phyloP scores from a whole-genome alignment of 2,888 invertebrate species.

The Hanleya hanleyi region DNA sequence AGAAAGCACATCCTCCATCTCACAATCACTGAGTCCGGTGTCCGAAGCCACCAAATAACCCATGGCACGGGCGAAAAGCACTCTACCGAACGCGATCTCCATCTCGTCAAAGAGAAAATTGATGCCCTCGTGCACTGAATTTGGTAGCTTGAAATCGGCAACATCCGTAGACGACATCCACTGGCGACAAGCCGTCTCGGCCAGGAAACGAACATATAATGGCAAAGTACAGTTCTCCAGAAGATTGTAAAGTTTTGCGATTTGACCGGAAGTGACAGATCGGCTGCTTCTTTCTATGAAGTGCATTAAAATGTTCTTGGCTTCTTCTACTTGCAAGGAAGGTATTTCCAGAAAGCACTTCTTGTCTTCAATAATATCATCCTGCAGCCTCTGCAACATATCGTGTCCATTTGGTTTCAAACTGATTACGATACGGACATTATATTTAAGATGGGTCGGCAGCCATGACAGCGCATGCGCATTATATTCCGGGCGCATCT shows the following conservation, averaged over 20 bases:
- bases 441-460: conserved; percentile 54
- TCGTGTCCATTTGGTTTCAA: conserved; percentile 47
- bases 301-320: conserved; percentile 43
- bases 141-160: not conserved
- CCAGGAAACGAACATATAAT: not conserved
- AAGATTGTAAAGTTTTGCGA: not conserved
- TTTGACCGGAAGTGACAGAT: not conserved
- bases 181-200: not conserved
- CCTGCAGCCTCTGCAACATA: conserved; percentile 46
- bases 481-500: conserved; percentile 50
- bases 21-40: conserved; percentile 70
- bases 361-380: conserved; percentile 39
- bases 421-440: conserved; percentile 66
- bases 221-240: not conserved
- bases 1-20: conserved; percentile 72
- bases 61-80: not conserved
- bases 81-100: not conserved
- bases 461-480: conserved; percentile 64
- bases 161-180: not conserved
- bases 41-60: conserved; percentile 66
- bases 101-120: not conserved
- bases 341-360: conserved; percentile 36
- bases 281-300: conserved; percentile 11
- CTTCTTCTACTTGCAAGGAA: conserved; percentile 37
- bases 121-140: not conserved